A percentile compares a stretch with the other conserved stretches of the same genome.
These are phyloP conservation scores for Pungitius pungitius DNA, from an alignment of 2,113 vertebrate genomes.

Conservation along the genomic window DNA sequence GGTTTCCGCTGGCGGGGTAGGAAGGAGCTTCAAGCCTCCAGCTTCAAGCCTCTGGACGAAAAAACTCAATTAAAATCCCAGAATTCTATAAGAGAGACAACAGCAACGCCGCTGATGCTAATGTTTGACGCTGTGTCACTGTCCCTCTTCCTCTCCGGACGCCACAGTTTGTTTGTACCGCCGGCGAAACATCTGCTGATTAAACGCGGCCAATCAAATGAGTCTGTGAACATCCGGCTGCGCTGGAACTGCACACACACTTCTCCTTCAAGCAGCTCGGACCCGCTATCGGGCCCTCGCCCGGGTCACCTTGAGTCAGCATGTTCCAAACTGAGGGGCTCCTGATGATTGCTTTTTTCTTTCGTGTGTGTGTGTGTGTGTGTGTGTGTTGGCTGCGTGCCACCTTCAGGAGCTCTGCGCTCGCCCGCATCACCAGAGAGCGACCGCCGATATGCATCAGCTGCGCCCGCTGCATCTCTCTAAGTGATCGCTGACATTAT, in stretches of 20 bases:
- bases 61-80: too few species aligned
- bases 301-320: constrained; percentile 61
- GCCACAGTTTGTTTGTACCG: neutral
- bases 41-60: neutral
- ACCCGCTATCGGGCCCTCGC: constrained; percentile 18
- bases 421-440: constrained; percentile 45
- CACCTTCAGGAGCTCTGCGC: constrained; percentile 50
- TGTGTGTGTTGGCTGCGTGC: constrained; percentile 37
- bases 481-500: constrained; percentile 74
- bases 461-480: constrained; percentile 48
- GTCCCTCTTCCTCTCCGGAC: neutral
- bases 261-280: neutral
- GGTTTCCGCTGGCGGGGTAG: constrained; percentile 9
- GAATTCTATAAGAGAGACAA: neutral
- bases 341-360: constrained; percentile 49
- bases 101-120: neutral
- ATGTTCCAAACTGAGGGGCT: constrained; percentile 55
- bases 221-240: constrained; percentile 4
- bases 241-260: neutral
- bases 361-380: neutral
- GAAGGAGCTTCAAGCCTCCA: neutral
- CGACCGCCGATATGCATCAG: constrained; percentile 55
- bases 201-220: neutral
- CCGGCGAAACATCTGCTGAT: constrained; percentile 1
- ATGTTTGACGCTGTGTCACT: too few species aligned